Conservation (phyloP, 1,140 invertebrate species). For the Bombus vancouverensis region DNA sequence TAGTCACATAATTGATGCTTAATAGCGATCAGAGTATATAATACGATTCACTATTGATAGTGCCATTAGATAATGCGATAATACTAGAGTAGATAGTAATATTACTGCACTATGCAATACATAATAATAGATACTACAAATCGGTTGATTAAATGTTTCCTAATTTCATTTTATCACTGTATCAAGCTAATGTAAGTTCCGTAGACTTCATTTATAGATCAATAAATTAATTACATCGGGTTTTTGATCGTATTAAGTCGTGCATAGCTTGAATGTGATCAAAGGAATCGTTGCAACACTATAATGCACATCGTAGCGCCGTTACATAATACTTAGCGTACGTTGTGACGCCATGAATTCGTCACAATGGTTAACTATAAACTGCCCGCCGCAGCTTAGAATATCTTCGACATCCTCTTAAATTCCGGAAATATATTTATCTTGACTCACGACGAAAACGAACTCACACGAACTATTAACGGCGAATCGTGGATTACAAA, state of each 20-base stretch:
- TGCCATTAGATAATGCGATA: neutral
- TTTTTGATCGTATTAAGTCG: neutral
- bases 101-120: too few relatives aligned
- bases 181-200: neutral
- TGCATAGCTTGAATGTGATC: neutral
- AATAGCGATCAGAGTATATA: neutral
- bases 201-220: neutral
- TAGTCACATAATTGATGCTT: neutral
- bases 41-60: neutral
- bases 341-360: neutral
- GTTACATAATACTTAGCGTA: neutral
- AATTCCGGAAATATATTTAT: neutral
- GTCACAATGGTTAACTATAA: slow-evolving; percentile 1
- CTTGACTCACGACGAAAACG: neutral
- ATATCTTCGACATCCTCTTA: neutral
- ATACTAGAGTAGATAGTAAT: too few relatives aligned
- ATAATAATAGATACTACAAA: neutral
- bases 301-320: too few relatives aligned
- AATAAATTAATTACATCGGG: neutral
- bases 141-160: neutral
- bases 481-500: too few relatives aligned
- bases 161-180: neutral
- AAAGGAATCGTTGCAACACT: neutral
- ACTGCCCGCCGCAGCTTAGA: too few relatives aligned
- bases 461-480: too few relatives aligned